These are phyloP conservation scores for Parazoanthus swiftii DNA, from an alignment of 92 coral and sea anemone species.

Conservation along the genomic window DNA sequence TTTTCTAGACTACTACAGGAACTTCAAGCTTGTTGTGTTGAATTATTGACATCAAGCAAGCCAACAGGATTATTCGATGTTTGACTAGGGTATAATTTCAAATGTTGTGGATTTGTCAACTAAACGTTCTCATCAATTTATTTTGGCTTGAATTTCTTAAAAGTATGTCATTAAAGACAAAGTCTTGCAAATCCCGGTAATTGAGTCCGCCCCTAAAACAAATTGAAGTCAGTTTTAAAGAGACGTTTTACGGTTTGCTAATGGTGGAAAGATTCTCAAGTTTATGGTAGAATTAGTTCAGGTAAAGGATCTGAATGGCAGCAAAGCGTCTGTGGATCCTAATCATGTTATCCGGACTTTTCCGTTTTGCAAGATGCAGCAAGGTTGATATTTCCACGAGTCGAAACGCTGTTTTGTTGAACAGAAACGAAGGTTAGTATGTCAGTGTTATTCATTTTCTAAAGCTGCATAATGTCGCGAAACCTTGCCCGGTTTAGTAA, in stretches of 20 bases:
- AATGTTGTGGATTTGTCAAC: not conserved
- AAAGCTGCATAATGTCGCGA: not conserved
- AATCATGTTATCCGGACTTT: not conserved
- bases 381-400: not conserved
- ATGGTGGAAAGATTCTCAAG: not conserved
- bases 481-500: not conserved
- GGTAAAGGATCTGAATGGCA: not conserved
- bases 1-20: not conserved
- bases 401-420: conserved; percentile 3
- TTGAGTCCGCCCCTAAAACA: not conserved
- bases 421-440: conserved; percentile 19
- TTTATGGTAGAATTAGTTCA: not conserved
- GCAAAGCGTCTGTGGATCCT: not conserved
- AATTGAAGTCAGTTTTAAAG: not conserved
- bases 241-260: not conserved
- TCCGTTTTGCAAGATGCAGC: not conserved
- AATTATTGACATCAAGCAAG: not conserved
- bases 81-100: not conserved
- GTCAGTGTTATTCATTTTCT: not conserved
- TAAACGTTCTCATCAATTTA: not conserved
- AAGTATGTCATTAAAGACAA: not conserved
- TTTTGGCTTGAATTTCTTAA: not conserved
- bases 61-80: not conserved
- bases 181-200: not conserved
- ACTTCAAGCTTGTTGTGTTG: not conserved